phyloP scores from a whole-genome alignment of 1,140 invertebrate species.

The Drosophila miranda region DNA sequence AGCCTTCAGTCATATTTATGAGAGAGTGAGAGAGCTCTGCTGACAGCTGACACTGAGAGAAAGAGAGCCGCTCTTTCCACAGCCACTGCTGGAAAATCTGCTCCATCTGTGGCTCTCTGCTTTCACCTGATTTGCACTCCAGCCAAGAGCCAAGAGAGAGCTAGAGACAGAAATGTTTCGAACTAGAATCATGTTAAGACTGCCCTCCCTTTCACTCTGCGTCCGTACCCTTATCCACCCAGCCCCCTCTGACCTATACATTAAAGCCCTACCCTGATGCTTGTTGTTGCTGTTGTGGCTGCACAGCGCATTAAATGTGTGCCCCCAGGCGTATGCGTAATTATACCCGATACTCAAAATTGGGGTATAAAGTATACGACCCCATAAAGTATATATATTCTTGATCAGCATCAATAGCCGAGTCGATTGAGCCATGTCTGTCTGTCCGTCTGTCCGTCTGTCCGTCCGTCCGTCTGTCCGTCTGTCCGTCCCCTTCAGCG shows the following conservation, averaged over 20 bases:
- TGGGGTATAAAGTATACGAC: too few species aligned
- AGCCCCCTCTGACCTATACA: conserved; percentile 31
- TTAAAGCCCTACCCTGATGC: conserved; percentile 46
- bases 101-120: neutral
- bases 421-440: too few species aligned
- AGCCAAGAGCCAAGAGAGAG: neutral
- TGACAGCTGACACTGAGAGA: conserved; percentile 5
- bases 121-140: conserved; percentile 9
- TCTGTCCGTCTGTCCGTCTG: too few species aligned
- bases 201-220: conserved; percentile 30
- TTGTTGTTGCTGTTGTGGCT: conserved; percentile 48
- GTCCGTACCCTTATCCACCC: neutral
- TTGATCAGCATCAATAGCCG: too few species aligned
- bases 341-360: too few species aligned
- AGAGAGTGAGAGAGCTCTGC: conserved; percentile 6
- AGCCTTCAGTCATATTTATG: neutral
- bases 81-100: conserved; percentile 17
- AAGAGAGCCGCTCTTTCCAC: neutral
- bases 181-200: conserved; percentile 74
- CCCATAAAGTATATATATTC: too few species aligned
- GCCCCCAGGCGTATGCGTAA: conserved; percentile 78
- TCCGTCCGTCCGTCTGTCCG: too few species aligned
- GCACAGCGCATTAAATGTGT: conserved; percentile 72
- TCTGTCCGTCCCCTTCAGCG: too few species aligned
- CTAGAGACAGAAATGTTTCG: conserved; percentile 47